Evolutionary conservation across 2,888 invertebrate species (phyloP), one percentile per base, ranked within the genome.

Genomic region (Amblyjoppa fuscipennis): DNA sequence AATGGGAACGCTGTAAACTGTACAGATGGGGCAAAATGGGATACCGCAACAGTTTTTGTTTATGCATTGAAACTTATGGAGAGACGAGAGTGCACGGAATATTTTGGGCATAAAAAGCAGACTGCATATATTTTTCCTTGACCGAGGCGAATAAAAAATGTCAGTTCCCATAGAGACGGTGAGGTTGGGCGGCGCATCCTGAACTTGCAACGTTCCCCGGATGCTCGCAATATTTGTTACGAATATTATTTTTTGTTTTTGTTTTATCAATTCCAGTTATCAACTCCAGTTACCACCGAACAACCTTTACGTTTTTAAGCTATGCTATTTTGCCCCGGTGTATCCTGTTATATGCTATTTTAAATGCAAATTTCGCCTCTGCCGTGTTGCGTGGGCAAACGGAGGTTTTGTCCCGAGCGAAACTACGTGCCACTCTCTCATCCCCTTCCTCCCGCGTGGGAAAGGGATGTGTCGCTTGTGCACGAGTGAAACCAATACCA

Each of bases 321-420:
- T 16, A 3, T 49, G 1, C 45, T 16, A 16, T 49, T 49, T 49
- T 16, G 45, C 16, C 3, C 45, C 45, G 45, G 45, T 49, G 3
- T 16, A 4, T 49, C 45, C 2, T 16, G 4, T 49, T 16, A 16
- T 20, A 49, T 41, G 45, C 61, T 28, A 69, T 79, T 83, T 51
- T 25, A 16, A 74, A 79, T 83, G 79, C 51, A 83, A 75, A 83
- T 79, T 78, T 59, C 6, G 49, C 64, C 3, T 69, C 61, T 51
- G 53, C 38, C 20, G 25, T 64, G 51, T 59, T 25, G 74, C 25
- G 9, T 75, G 51, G 34, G 76, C 64, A 76, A 28, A 28, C 13
- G 49, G n/a, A 9, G 34, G 56, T 13, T 13, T 28, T 31, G 4
- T 68, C 11, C 16, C n/a, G 38, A 56, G 25, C 25, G n/a, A 28